Evolutionary conservation across 2,113 vertebrate genomes (phyloP), one percentile per base, ranked within the genome.

Genomic region (Chiloscyllium plagiosum): DNA sequence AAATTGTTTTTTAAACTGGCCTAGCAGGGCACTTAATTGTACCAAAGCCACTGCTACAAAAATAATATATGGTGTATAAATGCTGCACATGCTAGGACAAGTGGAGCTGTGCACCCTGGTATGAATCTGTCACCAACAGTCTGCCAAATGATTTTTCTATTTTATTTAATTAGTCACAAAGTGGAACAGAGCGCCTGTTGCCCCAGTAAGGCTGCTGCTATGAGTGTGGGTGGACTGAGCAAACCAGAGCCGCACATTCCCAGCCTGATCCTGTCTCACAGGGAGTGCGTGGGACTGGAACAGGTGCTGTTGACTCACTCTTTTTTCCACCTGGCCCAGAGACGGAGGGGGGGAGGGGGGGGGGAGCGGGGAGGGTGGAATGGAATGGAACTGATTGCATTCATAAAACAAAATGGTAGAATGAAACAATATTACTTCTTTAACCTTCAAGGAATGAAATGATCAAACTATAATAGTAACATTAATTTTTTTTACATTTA

Each of bases 251-350:
- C 69, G 47, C 94, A 95, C n/a, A 94, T 72, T 95, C 94, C 69
- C 94, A 95, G 94, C 94, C 69, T 72, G 68, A 95, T 95, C 94
- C 94, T 95, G 94, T 95, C 72, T 95, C 94, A 95, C 42, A 95
- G 37, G 42, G 68, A 95, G 69, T 95, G 94, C 94, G 94, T 95
- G 94, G 94, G 94, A 95, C 24, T 50, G 94, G 68, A 70, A 70
- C 69, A 95, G 94, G 94, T 72, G 94, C 94, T 22, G 50, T 95
- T 72, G 69, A 72, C 69, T 95, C 94, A 95, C 42, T 72, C 20
- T 50, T 69, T 29, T 47, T 47, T 42, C 42, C 47, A 95, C 94
- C 37, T 95, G 37, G 47, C 68, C 69, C 68, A 50, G 5, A 95
- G 68, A 50, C 42, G 50, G n/a, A n/a, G 8, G 13, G 24, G 56